These are phyloP conservation scores for Homarus americanus DNA, from an alignment of 1,140 invertebrate genomes.

Conservation along the genomic window DNA sequence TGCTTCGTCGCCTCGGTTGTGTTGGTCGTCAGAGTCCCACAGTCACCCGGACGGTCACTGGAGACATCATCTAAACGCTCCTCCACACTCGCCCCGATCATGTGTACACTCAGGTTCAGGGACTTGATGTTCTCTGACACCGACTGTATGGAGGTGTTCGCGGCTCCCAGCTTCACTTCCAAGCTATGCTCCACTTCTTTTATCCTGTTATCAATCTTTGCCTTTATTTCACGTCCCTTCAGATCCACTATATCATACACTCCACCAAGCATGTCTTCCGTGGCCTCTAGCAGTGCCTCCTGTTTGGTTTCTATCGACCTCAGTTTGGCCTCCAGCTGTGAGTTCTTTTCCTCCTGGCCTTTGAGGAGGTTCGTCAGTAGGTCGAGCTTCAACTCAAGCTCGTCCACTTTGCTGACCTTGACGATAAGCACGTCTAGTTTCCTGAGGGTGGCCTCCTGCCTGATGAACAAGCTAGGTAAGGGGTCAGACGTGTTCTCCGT, in stretches of 20 bases:
- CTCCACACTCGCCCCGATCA: background rate
- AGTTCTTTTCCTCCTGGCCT: slow-evolving; percentile 2
- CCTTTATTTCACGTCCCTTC: background rate
- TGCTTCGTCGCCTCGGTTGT: background rate
- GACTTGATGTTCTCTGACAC: background rate
- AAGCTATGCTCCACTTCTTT: background rate
- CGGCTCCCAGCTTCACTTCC: background rate
- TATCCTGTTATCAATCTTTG: background rate
- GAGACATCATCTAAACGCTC: slow-evolving; percentile 8
- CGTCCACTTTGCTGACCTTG: slow-evolving; percentile 35
- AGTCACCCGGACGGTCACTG: background rate
- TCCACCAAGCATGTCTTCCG: slow-evolving; percentile 9
- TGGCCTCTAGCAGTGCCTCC: background rate
- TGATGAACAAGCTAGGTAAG: slow-evolving; percentile 26
- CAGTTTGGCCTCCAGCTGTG: background rate
- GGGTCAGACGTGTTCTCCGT: background rate
- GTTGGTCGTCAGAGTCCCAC: background rate
- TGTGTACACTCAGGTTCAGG: background rate
- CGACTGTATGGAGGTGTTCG: background rate
- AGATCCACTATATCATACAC: background rate
- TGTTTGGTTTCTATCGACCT: background rate
- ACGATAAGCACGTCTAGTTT: slow-evolving; percentile 49
- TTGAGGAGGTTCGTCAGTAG: slow-evolving; percentile 2
- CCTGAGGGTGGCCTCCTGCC: slow-evolving; percentile 44
- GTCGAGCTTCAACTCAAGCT: slow-evolving; percentile 27